Evolutionary conservation across 2,113 vertebrate species (phyloP).

Genomic region (Solenodon paradoxus): DNA sequence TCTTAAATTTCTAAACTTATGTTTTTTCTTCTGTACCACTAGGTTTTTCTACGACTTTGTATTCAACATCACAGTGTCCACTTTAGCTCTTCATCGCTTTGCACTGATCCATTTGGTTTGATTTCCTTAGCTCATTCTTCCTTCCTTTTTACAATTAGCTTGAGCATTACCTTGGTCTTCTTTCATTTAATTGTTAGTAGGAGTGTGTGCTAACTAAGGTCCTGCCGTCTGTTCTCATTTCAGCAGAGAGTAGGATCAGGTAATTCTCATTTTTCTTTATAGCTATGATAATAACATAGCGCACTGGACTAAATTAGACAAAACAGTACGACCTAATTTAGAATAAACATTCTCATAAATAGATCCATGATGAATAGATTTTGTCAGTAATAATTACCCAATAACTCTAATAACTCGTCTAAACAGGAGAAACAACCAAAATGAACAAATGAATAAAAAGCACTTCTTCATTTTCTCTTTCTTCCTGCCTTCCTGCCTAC

Average conservation of each 20-base stretch:
- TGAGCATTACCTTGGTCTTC: neutral
- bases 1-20: neutral
- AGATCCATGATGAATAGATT: slow-evolving; percentile 46
- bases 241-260: neutral
- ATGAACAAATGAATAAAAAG: too few species aligned
- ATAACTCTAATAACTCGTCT: neutral
- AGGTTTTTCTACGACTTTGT: neutral
- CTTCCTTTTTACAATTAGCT: neutral
- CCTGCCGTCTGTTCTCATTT: neutral
- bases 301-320: neutral
- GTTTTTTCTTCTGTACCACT: neutral
- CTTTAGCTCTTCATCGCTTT: neutral
- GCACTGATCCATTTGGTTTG: neutral
- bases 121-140: neutral
- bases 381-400: slow-evolving; percentile 20
- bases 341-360: neutral
- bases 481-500: too few species aligned
- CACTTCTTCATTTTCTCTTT: too few species aligned
- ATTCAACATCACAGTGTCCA: neutral
- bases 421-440: slow-evolving; percentile 42
- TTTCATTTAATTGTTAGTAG: neutral
- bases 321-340: neutral
- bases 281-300: neutral
- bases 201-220: neutral
- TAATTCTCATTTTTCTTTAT: neutral